Base-by-base conservation (phyloP, 2,888 invertebrate species). In the Notodonta dromedarius region DNA sequence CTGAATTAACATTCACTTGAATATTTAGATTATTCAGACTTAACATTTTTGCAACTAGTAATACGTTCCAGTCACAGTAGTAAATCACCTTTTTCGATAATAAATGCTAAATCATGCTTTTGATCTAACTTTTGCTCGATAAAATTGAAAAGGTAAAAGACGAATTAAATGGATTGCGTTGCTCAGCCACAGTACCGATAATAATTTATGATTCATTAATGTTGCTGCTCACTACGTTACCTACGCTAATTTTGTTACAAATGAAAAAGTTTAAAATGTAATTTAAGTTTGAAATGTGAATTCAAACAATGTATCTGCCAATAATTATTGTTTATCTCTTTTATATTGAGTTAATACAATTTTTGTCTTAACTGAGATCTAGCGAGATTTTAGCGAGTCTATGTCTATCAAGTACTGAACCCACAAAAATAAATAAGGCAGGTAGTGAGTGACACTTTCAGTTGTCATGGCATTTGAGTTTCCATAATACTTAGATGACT, bases 151-250 rank as follows among this genome's bases (percentile, higher is more conserved):
- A 76, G 76, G 72, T 74, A 70, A 67, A 64, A 70, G 66, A 72
- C 73, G 82, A 80, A 86, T 85, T 80, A 80, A 83, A 85, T 83
- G 83, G 79, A 83, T 84, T 71, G 73, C 76, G 70, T 74, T 80
- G 80, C 71, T 81, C 78, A 79, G 74, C 70, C 72, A 71, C 78
- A 75, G 70, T 72, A 78, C 76, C 76, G 77, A 80, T 81, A 79
- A 82, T 80, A 74, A 82, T 83, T 81, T 82, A 82, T 78, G 78
- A 79, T 81, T 83, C 78, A 84, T 85, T 83, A 83, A 76, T 75
- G 78, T 79, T 74, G 66, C 76, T 74, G 73, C 73, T 72, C 71
- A 69, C 70, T 73, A 69, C 70, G 68, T 46, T n/a, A 24, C 24
- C 24, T 24, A 24, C 24, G 12, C 8, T 73, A 74, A 73, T 76